phyloP scores from a whole-genome alignment of 2,113 vertebrate genomes.

The Scomber scombrus region DNA sequence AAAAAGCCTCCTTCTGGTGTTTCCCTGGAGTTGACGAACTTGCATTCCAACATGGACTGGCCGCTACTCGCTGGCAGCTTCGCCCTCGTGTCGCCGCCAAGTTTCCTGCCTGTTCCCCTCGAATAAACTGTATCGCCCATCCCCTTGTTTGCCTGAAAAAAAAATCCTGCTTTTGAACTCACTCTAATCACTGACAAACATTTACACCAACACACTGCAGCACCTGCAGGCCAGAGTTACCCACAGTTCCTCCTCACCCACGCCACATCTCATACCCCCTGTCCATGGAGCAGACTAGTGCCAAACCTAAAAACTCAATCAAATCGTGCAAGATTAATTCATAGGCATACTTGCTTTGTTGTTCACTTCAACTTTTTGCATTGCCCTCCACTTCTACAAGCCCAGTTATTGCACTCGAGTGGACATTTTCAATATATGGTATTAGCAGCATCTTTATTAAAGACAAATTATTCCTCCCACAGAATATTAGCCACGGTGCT shows the following conservation, averaged over 20 bases:
- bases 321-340: constrained; percentile 60
- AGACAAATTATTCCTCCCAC: constrained; percentile 54
- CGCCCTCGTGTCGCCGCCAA: neutral
- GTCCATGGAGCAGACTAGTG: constrained; percentile 53
- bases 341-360: constrained; percentile 36
- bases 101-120: neutral
- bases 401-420: constrained; percentile 43
- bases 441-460: constrained; percentile 48
- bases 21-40: constrained; percentile 62
- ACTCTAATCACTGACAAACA: neutral
- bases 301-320: constrained; percentile 62
- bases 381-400: neutral
- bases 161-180: constrained; percentile 5
- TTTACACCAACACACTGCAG: neutral
- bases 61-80: constrained; percentile 37
- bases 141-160: neutral
- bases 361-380: constrained; percentile 33
- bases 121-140: neutral
- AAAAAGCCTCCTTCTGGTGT: constrained; percentile 77
- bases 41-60: constrained; percentile 29
- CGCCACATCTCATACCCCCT: neutral
- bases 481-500: constrained; percentile 30
- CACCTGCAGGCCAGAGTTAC: neutral
- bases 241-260: constrained; percentile 9
- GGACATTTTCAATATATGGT: constrained; percentile 40